Evolutionary conservation across 2,797 vertebrate genomes (phyloP), one percentile per base, ranked within the genome.

Genomic region (Lagodon rhomboides): DNA sequence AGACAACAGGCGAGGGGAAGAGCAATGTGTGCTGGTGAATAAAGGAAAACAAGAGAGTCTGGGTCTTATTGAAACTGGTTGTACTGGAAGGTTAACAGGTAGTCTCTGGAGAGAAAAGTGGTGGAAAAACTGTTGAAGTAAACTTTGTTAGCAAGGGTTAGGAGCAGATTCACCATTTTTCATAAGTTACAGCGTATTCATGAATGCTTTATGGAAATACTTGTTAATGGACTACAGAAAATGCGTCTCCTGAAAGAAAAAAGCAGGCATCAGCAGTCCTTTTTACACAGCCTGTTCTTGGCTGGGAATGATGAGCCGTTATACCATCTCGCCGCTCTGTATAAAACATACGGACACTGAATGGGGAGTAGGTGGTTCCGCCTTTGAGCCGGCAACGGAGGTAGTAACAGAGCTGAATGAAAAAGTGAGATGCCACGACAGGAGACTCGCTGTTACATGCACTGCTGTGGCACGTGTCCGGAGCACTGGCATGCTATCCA

Each of bases 1-100:
- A 75, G 78, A 91, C 83, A 89, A 85, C 77, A 79, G 80, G 77
- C 63, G 55, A 87, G 81, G 76, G 85, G 90, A 85, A 79, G 85
- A 89, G 91, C 79, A 88, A 68, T 80, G 77, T 77, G 75, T 53
- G 67, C 66, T 73, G 67, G 78, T 61, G 79, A 71, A 91, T 90
- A 85, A 91, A 89, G 79, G 80, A 78, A 88, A 76, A 90, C 71
- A 83, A 85, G 68, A 85, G 73, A 69, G 70, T 25, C 66, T 73
- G n/a, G 7, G 69, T 84, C 73, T 81, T 80, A 84, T 79, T 88
- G 65, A 89, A 84, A 83, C 58, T 75, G 74, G 68, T 75, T 84
- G 75, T 59, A 80, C 47, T 69, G 59, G 49, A 65, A 80, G 85
- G 83, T 89, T 90, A 92, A 91, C 83, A 90, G 80, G 85, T 83